Percentiles rank a stretch among this genome's conserved stretches.
Conservation (phyloP, 30 jellyfish, hydroid and myxozoan species). For the Clytia hemisphaerica region DNA sequence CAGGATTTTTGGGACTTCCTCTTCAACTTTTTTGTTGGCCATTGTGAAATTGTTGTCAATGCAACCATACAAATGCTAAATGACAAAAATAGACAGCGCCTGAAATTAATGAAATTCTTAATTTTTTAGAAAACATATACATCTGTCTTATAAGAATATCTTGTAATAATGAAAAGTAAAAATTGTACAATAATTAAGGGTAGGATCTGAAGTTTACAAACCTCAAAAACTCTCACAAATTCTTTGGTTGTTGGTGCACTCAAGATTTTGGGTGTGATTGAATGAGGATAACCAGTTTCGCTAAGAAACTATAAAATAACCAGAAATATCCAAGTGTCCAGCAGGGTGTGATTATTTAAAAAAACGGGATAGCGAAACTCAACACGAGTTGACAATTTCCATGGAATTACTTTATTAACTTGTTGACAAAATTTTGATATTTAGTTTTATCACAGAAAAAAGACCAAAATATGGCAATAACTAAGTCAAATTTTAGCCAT, state of each 20-base stretch:
- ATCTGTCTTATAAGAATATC: neutral
- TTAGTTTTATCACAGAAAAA: too few relatives aligned
- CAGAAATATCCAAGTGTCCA: too few relatives aligned
- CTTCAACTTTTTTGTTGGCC: slow-evolving; percentile 69
- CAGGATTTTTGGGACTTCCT: slow-evolving; percentile 72
- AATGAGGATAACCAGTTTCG: slow-evolving; percentile 50
- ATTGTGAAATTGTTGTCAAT: slow-evolving; percentile 43
- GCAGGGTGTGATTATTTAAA: too few relatives aligned
- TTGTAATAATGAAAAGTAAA: too few relatives aligned
- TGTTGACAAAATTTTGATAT: too few relatives aligned
- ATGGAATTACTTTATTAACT: too few relatives aligned
- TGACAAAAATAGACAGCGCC: neutral
- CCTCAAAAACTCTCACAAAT: slow-evolving; percentile 65
- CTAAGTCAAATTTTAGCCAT: too few relatives aligned
- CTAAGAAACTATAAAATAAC: slow-evolving; percentile 48
- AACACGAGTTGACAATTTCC: too few relatives aligned
- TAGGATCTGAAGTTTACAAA: neutral
- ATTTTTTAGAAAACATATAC: neutral
- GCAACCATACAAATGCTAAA: slow-evolving; percentile 54
- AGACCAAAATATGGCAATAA: too few relatives aligned
- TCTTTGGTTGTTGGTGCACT: slow-evolving; percentile 84
- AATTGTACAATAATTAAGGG: too few relatives aligned
- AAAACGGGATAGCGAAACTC: too few relatives aligned
- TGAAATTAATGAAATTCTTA: neutral
- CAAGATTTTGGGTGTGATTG: slow-evolving; percentile 42